Evolutionary conservation across 2,113 vertebrate species (phyloP).

Genomic region (Cricetomys ansorgei): DNA sequence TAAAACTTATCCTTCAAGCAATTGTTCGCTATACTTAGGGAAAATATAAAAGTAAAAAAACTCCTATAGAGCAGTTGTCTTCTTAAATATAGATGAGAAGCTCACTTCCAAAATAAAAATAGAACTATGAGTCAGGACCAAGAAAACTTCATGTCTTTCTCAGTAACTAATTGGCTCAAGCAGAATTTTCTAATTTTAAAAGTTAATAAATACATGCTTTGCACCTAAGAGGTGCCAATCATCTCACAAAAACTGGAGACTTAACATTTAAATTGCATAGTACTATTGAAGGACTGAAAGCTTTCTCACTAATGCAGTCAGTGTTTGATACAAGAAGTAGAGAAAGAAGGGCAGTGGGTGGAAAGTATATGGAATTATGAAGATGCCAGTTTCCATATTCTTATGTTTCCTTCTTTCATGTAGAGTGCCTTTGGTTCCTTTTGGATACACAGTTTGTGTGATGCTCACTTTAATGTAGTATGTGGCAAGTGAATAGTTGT

Average conservation of each 20-base stretch:
- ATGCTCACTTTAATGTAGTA: neutral
- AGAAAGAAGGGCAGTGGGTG: neutral
- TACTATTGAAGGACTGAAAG: neutral
- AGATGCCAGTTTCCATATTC: neutral
- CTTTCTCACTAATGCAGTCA: neutral
- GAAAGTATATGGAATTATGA: accelerated
- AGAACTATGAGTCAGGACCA: neutral
- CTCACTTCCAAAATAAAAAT: neutral
- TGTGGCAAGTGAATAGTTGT: neutral
- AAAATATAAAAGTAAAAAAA: neutral
- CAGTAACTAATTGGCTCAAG: neutral
- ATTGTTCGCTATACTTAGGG: neutral
- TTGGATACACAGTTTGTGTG: neutral
- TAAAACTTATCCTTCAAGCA: neutral
- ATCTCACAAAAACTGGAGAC: neutral
- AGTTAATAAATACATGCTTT: neutral
- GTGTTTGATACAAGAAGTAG: neutral
- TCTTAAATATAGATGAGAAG: conserved; percentile 3
- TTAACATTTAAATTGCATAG: neutral
- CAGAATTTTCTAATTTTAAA: neutral
- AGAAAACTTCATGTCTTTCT: neutral
- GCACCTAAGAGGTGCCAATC: neutral
- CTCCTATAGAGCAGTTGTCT: neutral
- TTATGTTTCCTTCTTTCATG: neutral
- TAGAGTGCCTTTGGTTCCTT: neutral